Base-by-base conservation (phyloP, 2,113 vertebrate genomes). In the Aviceda subcristata region DNA sequence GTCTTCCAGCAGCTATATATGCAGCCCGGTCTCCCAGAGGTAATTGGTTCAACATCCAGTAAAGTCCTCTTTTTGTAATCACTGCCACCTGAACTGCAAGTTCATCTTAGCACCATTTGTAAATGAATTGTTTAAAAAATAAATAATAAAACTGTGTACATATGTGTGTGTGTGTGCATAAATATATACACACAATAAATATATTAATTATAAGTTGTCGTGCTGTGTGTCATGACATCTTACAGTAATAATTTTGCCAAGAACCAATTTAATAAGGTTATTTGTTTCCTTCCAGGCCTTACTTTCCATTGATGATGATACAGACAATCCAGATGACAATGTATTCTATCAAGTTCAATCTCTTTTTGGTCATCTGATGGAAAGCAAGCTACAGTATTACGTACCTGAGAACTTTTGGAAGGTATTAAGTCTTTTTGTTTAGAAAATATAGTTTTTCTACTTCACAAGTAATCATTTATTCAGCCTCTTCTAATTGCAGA, bases 351-450 rank as follows among this genome's bases (percentile, higher is more conserved):
- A 99, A 97, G 99, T 99, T 7, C 99, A 99, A 69, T 99, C 99
- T 92, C 98, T 99, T 81, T 99, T 99, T 89, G 99, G 99, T 41
- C 99, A 99, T 96, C 97, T 99, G 97, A 99, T 99, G 99, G 99
- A 99, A 98, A 99, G 99, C 98, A 99, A 99, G 85, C 98, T 99
- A 73, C 99, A 99, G 77, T 99, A 99, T 98, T 99, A 99, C 6
- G 98, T 99, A n/a, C 99, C 99, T 36, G 99, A 99, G 97, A 99
- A 99, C 97, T 99, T 99, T 76, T 99, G 99, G 99, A 99, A 99
- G 99, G 99, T 99, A 98, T 99, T 99, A 84, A 36, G 19, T 77
- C 29, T 73, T 32, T 87, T 86, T 69, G 7, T 92, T 95, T 27
- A 76, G 19, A 45, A 38, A 88, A 27, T 62, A 4, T 60, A 71